phyloP scores from a whole-genome alignment of 2,113 vertebrate genomes.

The Caranx melampygus region DNA sequence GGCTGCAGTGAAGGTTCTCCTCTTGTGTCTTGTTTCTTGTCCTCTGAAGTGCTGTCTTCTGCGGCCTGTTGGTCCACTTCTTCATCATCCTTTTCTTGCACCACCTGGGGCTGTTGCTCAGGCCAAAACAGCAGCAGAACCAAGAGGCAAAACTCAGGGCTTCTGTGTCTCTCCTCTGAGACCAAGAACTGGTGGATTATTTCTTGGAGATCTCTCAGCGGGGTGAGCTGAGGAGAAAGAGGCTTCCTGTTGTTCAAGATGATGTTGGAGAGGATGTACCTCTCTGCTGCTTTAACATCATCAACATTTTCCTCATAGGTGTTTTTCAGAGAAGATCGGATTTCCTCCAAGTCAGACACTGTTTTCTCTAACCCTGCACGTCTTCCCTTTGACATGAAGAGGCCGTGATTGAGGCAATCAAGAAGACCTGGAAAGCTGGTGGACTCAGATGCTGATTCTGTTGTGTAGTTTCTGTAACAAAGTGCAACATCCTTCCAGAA shows the following conservation, averaged over 20 bases:
- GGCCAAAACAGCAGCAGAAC: slow-evolving; percentile 71
- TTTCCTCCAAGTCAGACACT: background rate
- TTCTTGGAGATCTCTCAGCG: slow-evolving; percentile 24
- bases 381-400: slow-evolving; percentile 13
- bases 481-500: slow-evolving; percentile 36
- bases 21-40: background rate
- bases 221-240: background rate
- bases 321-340: background rate
- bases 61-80: background rate
- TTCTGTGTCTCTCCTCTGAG: accelerated
- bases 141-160: slow-evolving; percentile 71
- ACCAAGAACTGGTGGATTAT: slow-evolving; percentile 24
- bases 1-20: background rate
- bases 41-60: background rate
- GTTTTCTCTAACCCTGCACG: background rate
- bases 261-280: slow-evolving; percentile 65
- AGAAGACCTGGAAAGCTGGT: slow-evolving; percentile 63
- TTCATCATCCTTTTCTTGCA: slow-evolving; percentile 6
- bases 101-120: background rate
- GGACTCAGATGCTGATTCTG: background rate
- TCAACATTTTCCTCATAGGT: background rate
- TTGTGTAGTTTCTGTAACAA: slow-evolving; percentile 36
- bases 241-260: slow-evolving; percentile 49
- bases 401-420: background rate
- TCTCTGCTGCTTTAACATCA: slow-evolving; percentile 25